Base-by-base conservation (phyloP, 1,140 invertebrate species). In the Heliconius congener region DNA sequence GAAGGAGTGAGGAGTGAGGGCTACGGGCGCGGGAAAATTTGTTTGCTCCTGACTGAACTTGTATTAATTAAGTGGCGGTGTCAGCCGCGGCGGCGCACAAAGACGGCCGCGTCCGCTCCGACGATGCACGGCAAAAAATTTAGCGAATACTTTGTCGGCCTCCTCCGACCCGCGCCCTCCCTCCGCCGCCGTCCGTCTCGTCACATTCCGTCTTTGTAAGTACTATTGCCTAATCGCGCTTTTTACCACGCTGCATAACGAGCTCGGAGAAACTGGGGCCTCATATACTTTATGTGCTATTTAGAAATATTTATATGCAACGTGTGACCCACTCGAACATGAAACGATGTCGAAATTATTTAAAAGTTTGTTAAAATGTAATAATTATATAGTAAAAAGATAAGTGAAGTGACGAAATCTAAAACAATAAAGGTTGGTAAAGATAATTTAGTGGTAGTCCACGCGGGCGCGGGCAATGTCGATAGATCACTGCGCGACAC, bases 21-120 rank as follows among this genome's bases (percentile, higher is more conserved):
- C 77, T 77, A 77, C 81, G 83, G 73, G 50, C 50, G 80, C 84
- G 85, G 85, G 88, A 88, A 89, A 91, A 91, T 91, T 92, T 83
- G 85, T 85, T 86, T 82, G 83, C 81, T 79, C 78, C 82, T 80
- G 82, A 79, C 72, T 74, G 74, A 71, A 77, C 55, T 77, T 74
- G 83, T 77, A 81, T 81, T 84, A 85, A 85, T 84, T 83, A 85
- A 84, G 84, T 84, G 81, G 79, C 79, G 80, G 82, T 19, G 34
- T 71, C 81, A 76, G 72, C 75, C 71, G 73, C 77, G 79, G 76
- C 82, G 77, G n/a, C 50, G 60, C 82, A 73, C 83, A 82, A 82
- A 84, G 78, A 78, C 81, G 72, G 19, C 60, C 71, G 37, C 73
- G 78, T 71, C 71, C 72, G 72, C 75, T 81, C 74, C 74, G 50